Conservation (phyloP, 2,888 invertebrate genomes). For the Agonopterix heracliana region DNA sequence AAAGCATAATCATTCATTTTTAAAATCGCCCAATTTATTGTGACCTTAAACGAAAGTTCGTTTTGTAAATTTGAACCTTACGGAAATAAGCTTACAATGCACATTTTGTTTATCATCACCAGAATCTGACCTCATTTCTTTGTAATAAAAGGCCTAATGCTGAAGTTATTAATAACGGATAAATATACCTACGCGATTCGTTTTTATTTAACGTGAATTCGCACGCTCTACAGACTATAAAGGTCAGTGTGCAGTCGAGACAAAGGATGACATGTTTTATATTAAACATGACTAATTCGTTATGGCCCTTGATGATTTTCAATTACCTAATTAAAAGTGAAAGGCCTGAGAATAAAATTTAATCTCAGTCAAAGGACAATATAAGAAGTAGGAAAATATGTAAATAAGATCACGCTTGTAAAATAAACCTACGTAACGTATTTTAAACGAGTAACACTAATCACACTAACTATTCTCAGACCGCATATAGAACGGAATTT, state of each 20-base stretch:
- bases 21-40: too few species aligned
- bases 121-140: too few species aligned
- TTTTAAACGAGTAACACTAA: not conserved
- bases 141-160: not conserved
- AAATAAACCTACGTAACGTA: not conserved
- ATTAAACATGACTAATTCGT: slow-evolving; percentile 21
- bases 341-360: not conserved
- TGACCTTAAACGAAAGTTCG: too few species aligned
- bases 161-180: not conserved
- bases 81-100: too few species aligned
- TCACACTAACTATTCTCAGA: not conserved
- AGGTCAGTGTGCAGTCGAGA: slow-evolving; percentile 24
- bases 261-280: slow-evolving; percentile 31
- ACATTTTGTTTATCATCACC: too few species aligned
- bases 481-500: slow-evolving; percentile 16
- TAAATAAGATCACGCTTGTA: not conserved
- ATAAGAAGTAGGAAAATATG: not conserved
- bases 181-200: slow-evolving; percentile 2
- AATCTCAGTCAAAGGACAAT: not conserved
- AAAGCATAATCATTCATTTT: not conserved
- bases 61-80: too few species aligned
- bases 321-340: slow-evolving; percentile 8
- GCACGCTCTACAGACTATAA: slow-evolving; percentile 25
- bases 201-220: slow-evolving; percentile 14
- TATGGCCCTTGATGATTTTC: slow-evolving; percentile 2